Conservation (phyloP, 2,888 invertebrate genomes). For the Caenorhabditis panamensis region DNA sequence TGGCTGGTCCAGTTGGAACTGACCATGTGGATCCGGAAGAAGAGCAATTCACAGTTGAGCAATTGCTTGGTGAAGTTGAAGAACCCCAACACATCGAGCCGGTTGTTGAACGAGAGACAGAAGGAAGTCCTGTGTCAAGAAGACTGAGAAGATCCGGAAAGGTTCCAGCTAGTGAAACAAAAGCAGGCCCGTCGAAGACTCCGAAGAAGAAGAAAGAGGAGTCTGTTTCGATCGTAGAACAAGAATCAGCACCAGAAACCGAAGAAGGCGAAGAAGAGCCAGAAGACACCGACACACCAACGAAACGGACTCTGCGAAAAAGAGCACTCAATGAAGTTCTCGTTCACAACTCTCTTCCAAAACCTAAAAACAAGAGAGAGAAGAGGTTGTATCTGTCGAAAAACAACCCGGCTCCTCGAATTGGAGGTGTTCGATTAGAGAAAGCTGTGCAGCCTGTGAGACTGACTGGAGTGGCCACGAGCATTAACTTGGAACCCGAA, state of each 20-base stretch:
- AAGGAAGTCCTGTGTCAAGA: too few species aligned
- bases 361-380: not conserved
- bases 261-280: not conserved
- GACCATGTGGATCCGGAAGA: not conserved
- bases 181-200: too few species aligned
- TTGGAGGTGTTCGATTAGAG: slow-evolving; percentile 1
- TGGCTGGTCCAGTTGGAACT: not conserved
- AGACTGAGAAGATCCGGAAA: too few species aligned
- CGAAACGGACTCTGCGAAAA: not conserved
- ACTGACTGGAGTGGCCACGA: slow-evolving; percentile 21
- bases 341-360: not conserved
- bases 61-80: not conserved
- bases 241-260: not conserved
- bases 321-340: not conserved
- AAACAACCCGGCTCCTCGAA: slow-evolving; percentile 41
- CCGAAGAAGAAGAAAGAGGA: too few species aligned
- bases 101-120: not conserved
- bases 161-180: too few species aligned
- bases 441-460: too few species aligned
- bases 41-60: not conserved
- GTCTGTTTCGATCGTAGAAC: too few species aligned
- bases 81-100: too few species aligned
- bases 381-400: slow-evolving; percentile 26
- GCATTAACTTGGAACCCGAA: not conserved
- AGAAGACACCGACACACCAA: not conserved